These are phyloP conservation scores for Calonectris borealis DNA, from an alignment of 2,113 vertebrate genomes.

Conservation along the genomic window DNA sequence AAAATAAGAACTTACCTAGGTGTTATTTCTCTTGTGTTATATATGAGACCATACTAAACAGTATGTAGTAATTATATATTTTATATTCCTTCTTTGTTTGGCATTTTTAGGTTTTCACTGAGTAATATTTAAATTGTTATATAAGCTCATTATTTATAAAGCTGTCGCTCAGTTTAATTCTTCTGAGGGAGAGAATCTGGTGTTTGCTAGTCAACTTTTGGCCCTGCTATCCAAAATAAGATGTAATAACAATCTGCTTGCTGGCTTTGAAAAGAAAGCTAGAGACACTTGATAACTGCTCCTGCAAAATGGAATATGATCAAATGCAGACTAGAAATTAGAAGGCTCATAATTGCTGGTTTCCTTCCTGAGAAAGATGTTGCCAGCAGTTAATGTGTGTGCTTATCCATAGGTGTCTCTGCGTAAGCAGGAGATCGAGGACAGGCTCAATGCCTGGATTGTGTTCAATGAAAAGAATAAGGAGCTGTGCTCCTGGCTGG, in stretches of 20 bases:
- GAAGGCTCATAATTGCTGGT: not conserved
- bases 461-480: conserved; percentile 93
- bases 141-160: conserved; percentile 9
- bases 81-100: not conserved
- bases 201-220: not conserved
- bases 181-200: not conserved
- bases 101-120: not conserved
- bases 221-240: not conserved
- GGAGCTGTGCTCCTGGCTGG: conserved; percentile 92
- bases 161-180: not conserved
- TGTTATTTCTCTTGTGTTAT: not conserved
- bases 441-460: conserved; percentile 89
- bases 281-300: not conserved
- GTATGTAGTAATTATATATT: not conserved
- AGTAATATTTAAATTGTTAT: not conserved
- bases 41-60: not conserved
- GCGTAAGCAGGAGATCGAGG: conserved; percentile 87
- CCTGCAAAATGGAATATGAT: not conserved
- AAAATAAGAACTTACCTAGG: not conserved
- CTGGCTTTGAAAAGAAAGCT: not conserved
- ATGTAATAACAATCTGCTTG: not conserved
- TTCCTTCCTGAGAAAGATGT: not conserved
- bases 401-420: conserved; percentile 80
- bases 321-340: not conserved
- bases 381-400: not conserved